Percentiles rank a stretch among this genome's conserved stretches.
Evolutionary conservation across 2,888 invertebrate genomes (phyloP).

Genomic region (Xylota sylvarum): DNA sequence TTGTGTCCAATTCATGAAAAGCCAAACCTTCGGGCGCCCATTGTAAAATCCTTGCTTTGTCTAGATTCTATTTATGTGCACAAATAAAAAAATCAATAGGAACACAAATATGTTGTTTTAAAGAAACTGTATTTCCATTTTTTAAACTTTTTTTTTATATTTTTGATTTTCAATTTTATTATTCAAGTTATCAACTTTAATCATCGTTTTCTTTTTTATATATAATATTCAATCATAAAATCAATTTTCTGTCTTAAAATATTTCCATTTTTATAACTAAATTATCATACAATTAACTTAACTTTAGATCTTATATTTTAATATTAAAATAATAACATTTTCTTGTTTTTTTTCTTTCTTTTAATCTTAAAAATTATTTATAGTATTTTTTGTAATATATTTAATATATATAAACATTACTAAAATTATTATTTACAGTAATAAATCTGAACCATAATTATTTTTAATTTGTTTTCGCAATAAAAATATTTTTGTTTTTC

Average conservation of each 20-base stretch:
- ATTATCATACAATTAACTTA: conserved; percentile 74
- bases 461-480: conserved; percentile 37
- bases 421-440: conserved; percentile 77
- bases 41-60: too few relatives aligned
- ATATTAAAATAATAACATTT: conserved; percentile 77
- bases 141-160: conserved; percentile 47
- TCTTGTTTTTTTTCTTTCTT: conserved; percentile 58
- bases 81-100: too few relatives aligned
- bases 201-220: conserved; percentile 23
- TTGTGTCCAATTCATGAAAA: too few relatives aligned
- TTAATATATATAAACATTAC: conserved; percentile 75
- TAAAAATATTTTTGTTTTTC: conserved; percentile 35
- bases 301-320: conserved; percentile 63
- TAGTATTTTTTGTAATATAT: conserved; percentile 78
- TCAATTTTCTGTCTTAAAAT: conserved; percentile 76
- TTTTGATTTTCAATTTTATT: conserved; percentile 61
- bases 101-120: conserved; percentile 35
- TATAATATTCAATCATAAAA: conserved; percentile 77
- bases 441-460: conserved; percentile 68
- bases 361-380: conserved; percentile 65
- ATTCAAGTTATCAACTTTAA: conserved; percentile 60
- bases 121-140: conserved; percentile 28
- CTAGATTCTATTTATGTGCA: too few relatives aligned
- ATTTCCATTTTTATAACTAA: conserved; percentile 61
- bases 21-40: too few relatives aligned